Conservation (phyloP, 2,888 invertebrate genomes). For the Toxonevra muliebris region DNA sequence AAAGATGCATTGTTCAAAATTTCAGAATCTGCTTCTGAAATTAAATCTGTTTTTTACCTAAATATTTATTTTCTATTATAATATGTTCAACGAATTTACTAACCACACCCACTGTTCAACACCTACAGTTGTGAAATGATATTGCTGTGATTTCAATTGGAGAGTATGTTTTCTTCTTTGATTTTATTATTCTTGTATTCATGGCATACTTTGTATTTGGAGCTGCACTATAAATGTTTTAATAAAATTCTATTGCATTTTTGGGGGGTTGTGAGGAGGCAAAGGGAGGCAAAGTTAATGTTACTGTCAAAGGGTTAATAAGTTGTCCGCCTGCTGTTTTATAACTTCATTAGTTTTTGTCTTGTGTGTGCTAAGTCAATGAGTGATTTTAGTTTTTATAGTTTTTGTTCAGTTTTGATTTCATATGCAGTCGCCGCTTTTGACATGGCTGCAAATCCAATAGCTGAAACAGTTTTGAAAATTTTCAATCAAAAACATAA, state of each 20-base stretch:
- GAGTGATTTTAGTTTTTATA: background rate
- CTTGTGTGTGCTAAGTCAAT: background rate
- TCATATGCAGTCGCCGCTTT: background rate
- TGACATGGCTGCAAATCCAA: too few species aligned
- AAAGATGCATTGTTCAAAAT: too few species aligned
- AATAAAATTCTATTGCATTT: conserved; percentile 61
- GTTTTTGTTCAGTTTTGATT: background rate
- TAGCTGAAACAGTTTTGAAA: too few species aligned
- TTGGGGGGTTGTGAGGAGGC: background rate
- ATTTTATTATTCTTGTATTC: too few species aligned
- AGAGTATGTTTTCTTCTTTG: too few species aligned
- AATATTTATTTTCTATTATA: too few species aligned
- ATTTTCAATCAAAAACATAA: too few species aligned
- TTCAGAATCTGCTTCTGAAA: too few species aligned
- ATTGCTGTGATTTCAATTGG: too few species aligned
- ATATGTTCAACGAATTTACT: too few species aligned
- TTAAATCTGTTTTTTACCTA: too few species aligned
- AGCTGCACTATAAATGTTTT: conserved; percentile 40
- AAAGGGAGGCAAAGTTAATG: background rate
- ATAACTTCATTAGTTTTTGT: conserved; percentile 55
- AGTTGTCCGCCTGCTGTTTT: conserved; percentile 58
- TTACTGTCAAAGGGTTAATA: conserved; percentile 60
- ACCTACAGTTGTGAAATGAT: too few species aligned
- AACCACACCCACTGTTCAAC: background rate
- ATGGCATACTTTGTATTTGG: background rate